Percentiles rank a stretch among this genome's conserved stretches.
Conservation (phyloP, 2,113 vertebrate genomes). For the Equus quagga region DNA sequence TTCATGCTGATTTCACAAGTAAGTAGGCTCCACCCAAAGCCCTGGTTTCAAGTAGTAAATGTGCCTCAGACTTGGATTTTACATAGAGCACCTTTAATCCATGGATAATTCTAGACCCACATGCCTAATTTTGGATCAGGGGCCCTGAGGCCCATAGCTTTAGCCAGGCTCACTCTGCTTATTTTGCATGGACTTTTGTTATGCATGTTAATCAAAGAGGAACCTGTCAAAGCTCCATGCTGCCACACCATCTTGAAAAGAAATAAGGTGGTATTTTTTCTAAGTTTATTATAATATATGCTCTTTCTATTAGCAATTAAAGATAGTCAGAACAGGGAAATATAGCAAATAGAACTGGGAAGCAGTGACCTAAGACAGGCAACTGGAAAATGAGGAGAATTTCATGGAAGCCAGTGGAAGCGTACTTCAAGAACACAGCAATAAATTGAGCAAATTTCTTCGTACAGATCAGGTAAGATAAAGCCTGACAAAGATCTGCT, state of each 20-base stretch:
- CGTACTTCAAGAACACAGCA: background rate
- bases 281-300: background rate
- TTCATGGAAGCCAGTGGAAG: background rate
- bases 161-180: background rate
- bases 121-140: background rate
- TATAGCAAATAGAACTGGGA: background rate
- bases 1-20: background rate
- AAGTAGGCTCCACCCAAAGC: background rate
- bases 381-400: background rate
- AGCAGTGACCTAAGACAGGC: background rate
- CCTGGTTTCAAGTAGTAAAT: background rate
- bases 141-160: background rate
- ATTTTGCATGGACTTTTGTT: slow-evolving; percentile 15
- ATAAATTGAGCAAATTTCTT: background rate
- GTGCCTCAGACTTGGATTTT: background rate
- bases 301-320: background rate
- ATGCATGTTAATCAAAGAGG: background rate
- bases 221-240: background rate
- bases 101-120: background rate
- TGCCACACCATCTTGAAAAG: background rate
- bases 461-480: background rate
- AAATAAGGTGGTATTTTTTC: background rate
- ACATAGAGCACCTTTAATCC: background rate
- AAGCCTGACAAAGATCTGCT: background rate
- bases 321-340: background rate